A percentile compares a stretch with the other conserved stretches of the same genome.
Evolutionary conservation across 2,888 invertebrate genomes (phyloP).

Genomic region (Drosophila merina): DNA sequence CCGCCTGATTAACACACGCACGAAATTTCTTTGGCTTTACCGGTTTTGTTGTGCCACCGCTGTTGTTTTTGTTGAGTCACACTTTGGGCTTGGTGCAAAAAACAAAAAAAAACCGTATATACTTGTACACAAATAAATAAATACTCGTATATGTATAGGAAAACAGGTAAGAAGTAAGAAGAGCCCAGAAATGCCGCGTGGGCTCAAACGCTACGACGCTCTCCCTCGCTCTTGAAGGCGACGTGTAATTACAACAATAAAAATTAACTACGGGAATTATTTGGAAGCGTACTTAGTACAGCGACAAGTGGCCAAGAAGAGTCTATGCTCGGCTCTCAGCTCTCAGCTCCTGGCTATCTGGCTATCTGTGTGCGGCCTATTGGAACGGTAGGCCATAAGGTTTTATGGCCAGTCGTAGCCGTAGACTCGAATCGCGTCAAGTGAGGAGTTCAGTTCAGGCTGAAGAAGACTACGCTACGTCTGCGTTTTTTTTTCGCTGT

Average conservation of each 20-base stretch:
- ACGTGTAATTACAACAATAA: constrained; percentile 79
- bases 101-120: constrained; percentile 25
- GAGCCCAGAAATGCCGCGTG: constrained; percentile 27
- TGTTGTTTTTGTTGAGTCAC: constrained; percentile 57
- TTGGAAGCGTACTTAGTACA: constrained; percentile 67
- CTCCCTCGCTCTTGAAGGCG: constrained; percentile 43
- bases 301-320: constrained; percentile 63
- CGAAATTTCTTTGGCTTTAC: constrained; percentile 69
- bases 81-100: constrained; percentile 57
- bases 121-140: background rate
- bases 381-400: constrained; percentile 74
- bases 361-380: constrained; percentile 65
- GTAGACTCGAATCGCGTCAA: constrained; percentile 28
- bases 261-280: constrained; percentile 77
- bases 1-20: constrained; percentile 56
- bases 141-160: background rate
- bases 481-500: constrained; percentile 45
- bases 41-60: constrained; percentile 61
- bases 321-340: constrained; percentile 6
- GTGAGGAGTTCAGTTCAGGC: background rate
- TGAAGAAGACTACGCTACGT: constrained; percentile 52
- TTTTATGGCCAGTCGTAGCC: constrained; percentile 61
- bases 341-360: background rate
- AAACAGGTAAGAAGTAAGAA: constrained; percentile 16
- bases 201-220: constrained; percentile 16